phyloP scores from a whole-genome alignment of 2,113 vertebrate genomes.

The Polypterus bichir region DNA sequence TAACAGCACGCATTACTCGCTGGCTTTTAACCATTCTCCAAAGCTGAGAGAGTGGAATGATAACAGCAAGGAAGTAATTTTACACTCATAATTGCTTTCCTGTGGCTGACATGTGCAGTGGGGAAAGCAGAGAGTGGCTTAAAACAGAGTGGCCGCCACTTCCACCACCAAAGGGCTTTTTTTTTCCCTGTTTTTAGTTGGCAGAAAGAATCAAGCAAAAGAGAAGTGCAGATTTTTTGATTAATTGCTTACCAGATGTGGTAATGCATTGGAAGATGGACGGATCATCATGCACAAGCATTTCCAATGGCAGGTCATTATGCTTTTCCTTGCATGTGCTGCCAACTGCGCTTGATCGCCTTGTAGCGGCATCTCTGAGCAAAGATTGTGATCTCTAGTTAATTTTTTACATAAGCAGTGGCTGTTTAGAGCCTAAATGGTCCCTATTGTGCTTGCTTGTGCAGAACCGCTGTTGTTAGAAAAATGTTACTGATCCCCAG shows the following conservation, averaged over 20 bases:
- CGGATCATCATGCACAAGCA: constrained; percentile 39
- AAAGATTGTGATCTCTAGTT: constrained; percentile 29
- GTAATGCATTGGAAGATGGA: constrained; percentile 41
- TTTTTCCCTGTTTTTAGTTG: constrained; percentile 15
- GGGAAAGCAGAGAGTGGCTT: constrained; percentile 30
- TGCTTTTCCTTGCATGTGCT: constrained; percentile 23
- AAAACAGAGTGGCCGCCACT: constrained; percentile 6
- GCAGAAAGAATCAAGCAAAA: constrained; percentile 25
- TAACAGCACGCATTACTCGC: constrained; percentile 60
- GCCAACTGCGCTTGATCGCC: constrained; percentile 30
- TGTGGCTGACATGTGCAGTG: constrained; percentile 48
- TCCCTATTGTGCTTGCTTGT: constrained; percentile 30
- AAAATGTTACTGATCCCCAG: constrained; percentile 32
- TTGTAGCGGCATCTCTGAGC: constrained; percentile 20
- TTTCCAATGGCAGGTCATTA: constrained; percentile 31
- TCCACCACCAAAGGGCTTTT: constrained; percentile 13
- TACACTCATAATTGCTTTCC: constrained; percentile 65
- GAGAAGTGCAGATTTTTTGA: constrained; percentile 29
- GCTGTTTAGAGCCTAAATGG: constrained; percentile 28
- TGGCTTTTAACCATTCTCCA: constrained; percentile 62
- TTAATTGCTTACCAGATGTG: constrained; percentile 50
- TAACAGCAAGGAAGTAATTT: constrained; percentile 66
- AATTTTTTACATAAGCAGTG: constrained; percentile 38
- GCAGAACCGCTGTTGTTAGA: constrained; percentile 28
- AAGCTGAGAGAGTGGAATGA: constrained; percentile 49